A percentile compares a stretch with the other conserved stretches of the same genome.
Conservation (phyloP, 2,888 invertebrate species). For the Rhingia rostrata region DNA sequence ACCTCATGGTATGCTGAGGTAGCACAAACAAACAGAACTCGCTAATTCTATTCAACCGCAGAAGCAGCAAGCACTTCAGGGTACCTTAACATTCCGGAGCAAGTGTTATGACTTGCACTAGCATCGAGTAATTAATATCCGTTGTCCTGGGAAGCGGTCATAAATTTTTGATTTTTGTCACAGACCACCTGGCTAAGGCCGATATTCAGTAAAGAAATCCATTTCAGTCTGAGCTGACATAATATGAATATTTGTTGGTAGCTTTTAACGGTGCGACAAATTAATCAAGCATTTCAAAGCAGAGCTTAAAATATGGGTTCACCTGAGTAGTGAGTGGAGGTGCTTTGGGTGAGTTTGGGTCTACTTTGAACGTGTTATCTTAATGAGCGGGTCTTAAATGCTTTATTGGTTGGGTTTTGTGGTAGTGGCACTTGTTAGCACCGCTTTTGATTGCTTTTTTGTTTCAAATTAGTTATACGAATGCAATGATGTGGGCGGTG, state of each 20-base stretch:
- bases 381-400: conserved; percentile 15
- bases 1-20: neutral
- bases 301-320: conserved; percentile 14
- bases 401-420: conserved; percentile 1
- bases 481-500: neutral
- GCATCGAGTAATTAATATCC: conserved; percentile 14
- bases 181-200: conserved; percentile 12
- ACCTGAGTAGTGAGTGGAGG: neutral
- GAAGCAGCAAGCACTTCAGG: conserved; percentile 15
- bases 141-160: conserved; percentile 11
- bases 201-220: neutral
- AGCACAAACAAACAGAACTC: neutral
- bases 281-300: conserved; percentile 27
- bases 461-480: neutral
- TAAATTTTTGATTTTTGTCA: conserved; percentile 11
- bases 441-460: conserved; percentile 6
- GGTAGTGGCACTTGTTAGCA: conserved; percentile 25
- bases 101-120: conserved; percentile 20
- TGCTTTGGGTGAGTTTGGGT: neutral
- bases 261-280: conserved; percentile 25
- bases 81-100: conserved; percentile 17
- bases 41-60: neutral
- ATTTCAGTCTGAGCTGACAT: neutral
- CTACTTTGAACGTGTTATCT: neutral
- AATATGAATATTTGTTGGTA: neutral